A percentile compares a stretch with the other conserved stretches of the same genome.
phyloP scores from a whole-genome alignment of 2,797 vertebrate species.

The Spea hammondii region DNA sequence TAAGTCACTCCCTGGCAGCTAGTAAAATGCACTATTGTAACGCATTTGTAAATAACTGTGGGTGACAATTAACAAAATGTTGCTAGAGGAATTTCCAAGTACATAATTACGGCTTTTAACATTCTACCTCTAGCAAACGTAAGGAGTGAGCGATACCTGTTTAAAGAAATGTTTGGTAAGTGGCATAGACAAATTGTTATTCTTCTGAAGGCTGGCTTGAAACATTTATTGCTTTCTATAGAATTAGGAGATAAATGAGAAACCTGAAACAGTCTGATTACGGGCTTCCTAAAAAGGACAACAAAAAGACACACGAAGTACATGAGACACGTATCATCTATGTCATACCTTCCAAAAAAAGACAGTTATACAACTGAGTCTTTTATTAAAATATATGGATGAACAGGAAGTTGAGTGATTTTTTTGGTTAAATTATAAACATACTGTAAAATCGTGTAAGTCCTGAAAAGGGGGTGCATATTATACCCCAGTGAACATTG shows the following conservation, averaged over 20 bases:
- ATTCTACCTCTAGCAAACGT: slow-evolving; percentile 58
- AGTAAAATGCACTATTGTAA: slow-evolving; percentile 70
- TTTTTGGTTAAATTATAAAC: too few species aligned
- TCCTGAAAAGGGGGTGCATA: too few species aligned
- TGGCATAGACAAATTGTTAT: slow-evolving; percentile 28
- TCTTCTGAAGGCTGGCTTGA: slow-evolving; percentile 14
- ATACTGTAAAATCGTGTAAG: too few species aligned
- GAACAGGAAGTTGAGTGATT: too few species aligned
- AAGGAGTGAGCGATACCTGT: slow-evolving; percentile 53
- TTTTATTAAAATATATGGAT: too few species aligned
- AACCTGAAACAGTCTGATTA: neutral
- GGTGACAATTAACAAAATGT: slow-evolving; percentile 69
- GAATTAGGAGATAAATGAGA: slow-evolving; percentile 29
- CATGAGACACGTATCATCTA: too few species aligned
- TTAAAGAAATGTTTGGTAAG: slow-evolving; percentile 50
- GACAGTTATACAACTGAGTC: too few species aligned
- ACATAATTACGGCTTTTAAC: slow-evolving; percentile 60
- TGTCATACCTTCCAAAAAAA: too few species aligned
- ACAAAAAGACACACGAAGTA: too few species aligned
- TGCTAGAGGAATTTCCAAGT: slow-evolving; percentile 57
- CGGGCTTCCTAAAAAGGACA: too few species aligned
- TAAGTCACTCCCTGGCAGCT: slow-evolving; percentile 61
- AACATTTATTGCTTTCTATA: slow-evolving; percentile 16
- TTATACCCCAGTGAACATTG: too few species aligned
- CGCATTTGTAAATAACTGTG: slow-evolving; percentile 70